Percentiles rank a stretch among this genome's conserved stretches.
Evolutionary conservation across 2,888 invertebrate species (phyloP).

Genomic region (Polymixis flavicincta): DNA sequence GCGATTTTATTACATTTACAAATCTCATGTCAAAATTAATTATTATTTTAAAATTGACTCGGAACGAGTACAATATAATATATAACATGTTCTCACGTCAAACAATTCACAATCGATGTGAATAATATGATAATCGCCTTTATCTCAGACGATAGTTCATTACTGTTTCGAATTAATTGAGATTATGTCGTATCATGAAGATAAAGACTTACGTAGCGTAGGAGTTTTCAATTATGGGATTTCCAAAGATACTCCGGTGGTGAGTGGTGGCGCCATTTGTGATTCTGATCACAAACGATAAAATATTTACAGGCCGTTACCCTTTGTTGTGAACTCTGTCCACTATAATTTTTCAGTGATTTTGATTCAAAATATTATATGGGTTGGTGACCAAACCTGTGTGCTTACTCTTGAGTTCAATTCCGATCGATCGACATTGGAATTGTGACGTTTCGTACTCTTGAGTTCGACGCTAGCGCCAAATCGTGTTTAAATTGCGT

Average conservation of each 20-base stretch:
- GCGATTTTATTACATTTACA: conserved; percentile 1
- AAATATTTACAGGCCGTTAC: conserved; percentile 19
- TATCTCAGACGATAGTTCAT: conserved; percentile 21
- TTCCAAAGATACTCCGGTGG: conserved; percentile 2
- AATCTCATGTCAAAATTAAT: conserved; percentile 10
- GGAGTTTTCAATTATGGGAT: neutral
- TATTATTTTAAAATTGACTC: conserved; percentile 4
- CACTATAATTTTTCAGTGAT: conserved; percentile 5
- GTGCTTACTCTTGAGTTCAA: too few species aligned
- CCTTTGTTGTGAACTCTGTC: conserved; percentile 27
- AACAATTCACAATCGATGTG: conserved; percentile 36
- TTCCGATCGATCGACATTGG: too few species aligned
- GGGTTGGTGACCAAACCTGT: conserved; percentile 9
- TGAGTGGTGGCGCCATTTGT: neutral
- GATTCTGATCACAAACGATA: conserved; percentile 13
- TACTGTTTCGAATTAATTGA: conserved; percentile 8
- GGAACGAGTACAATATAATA: conserved; percentile 15
- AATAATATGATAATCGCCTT: conserved; percentile 27
- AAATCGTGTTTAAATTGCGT: too few species aligned
- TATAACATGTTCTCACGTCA: conserved; percentile 24
- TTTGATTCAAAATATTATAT: conserved; percentile 19
- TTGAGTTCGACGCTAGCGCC: too few species aligned
- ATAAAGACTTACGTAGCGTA: conserved; percentile 11
- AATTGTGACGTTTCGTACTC: too few species aligned
- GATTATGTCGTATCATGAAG: neutral